A percentile compares a stretch with the other conserved stretches of the same genome.
Conservation (phyloP, 2,113 vertebrate species). For the Hypomesus transpacificus region DNA sequence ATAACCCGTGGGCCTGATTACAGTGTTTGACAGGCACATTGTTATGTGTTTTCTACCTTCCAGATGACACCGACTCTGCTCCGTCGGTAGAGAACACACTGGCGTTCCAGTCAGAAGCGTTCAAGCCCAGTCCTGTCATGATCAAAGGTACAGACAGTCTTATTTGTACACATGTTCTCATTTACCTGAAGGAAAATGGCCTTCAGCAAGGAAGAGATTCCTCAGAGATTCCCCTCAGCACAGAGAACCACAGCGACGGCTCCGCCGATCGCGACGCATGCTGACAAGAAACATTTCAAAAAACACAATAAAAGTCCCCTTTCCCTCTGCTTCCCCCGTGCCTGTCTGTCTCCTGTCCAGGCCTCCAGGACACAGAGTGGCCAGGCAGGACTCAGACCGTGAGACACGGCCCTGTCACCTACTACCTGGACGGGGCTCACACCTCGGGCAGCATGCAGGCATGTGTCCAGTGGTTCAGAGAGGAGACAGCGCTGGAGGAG, state of each 20-base stretch:
- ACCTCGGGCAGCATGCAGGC: slow-evolving; percentile 81
- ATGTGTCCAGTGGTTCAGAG: slow-evolving; percentile 78
- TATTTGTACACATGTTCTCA: background rate
- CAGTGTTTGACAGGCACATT: no score
- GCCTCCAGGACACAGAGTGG: slow-evolving; percentile 77
- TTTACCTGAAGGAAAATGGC: no score
- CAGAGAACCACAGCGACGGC: background rate
- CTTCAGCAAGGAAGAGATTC: no score
- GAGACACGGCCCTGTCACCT: slow-evolving; percentile 67
- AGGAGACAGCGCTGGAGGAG: slow-evolving; percentile 55
- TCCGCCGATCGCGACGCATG: background rate
- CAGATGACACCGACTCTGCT: slow-evolving; percentile 18
- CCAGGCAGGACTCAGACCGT: slow-evolving; percentile 79
- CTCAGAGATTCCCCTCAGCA: background rate
- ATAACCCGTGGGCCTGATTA: no score
- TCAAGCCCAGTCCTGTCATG: slow-evolving; percentile 72
- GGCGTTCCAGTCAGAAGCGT: slow-evolving; percentile 54
- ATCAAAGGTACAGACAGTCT: slow-evolving; percentile 64
- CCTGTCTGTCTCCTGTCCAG: slow-evolving; percentile 48
- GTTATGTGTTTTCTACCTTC: background rate
- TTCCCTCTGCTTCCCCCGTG: background rate
- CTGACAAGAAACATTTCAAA: background rate
- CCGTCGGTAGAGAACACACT: background rate
- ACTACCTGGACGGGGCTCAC: slow-evolving; percentile 84
- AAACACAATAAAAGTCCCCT: background rate